phyloP scores from a whole-genome alignment of 2,888 invertebrate species.

The Thera obeliscata region DNA sequence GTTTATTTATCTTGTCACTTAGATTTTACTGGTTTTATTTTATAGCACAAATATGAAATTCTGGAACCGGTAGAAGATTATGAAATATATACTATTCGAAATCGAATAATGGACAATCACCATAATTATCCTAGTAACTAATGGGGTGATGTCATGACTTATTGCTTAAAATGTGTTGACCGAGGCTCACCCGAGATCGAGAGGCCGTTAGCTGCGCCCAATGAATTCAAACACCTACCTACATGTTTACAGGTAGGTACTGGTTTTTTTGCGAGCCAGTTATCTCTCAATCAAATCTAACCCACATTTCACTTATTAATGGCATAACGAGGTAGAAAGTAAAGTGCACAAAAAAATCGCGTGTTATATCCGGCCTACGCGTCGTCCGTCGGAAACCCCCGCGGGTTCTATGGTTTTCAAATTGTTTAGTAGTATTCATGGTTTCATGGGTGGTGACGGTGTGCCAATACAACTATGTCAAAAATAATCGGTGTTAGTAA shows the following conservation, averaged over 20 bases:
- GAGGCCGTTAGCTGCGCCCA: constrained; percentile 29
- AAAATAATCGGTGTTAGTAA: background rate
- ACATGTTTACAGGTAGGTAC: background rate
- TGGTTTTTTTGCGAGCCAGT: constrained; percentile 11
- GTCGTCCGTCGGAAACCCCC: background rate
- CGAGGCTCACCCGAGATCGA: constrained; percentile 23
- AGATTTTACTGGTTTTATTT: background rate
- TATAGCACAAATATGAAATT: background rate
- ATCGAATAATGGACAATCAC: constrained; percentile 4
- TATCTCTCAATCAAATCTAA: constrained; percentile 16
- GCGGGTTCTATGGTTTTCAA: background rate
- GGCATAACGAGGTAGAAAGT: constrained; percentile 27
- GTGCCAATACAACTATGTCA: background rate
- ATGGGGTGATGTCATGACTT: constrained; percentile 33
- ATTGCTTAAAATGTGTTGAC: constrained; percentile 13
- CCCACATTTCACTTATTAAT: constrained; percentile 21
- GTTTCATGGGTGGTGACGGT: background rate
- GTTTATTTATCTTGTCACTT: no score
- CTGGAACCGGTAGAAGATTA: background rate
- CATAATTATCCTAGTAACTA: background rate
- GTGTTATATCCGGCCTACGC: background rate
- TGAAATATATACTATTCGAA: background rate
- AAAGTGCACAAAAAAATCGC: constrained; percentile 15
- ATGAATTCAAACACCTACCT: constrained; percentile 11
- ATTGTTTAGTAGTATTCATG: background rate